Evolutionary conservation across 1,140 invertebrate species (phyloP), one percentile per base, ranked within the genome.

Genomic region (Delia radicum): DNA sequence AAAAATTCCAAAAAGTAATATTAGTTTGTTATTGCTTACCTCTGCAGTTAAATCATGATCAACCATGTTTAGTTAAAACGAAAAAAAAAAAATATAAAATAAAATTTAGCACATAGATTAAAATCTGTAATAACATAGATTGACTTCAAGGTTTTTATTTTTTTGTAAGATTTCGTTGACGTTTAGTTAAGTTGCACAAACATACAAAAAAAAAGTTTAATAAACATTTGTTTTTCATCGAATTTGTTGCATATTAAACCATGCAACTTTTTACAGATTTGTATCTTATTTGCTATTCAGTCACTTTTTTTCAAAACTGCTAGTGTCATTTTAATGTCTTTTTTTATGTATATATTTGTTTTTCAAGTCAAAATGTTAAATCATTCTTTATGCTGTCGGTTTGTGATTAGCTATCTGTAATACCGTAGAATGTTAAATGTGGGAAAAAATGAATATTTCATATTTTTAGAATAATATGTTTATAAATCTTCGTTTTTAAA

Each of bases 361-460:
- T 55, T 55, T 55, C n/a, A 67, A 67, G 63, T 67, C 63, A 67
- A 67, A 67, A 67, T 67, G 63, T 67, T 67, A 67, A 67, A 67
- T 67, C 29, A 67, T 67, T 67, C 63, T 67, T 67, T 67, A 67
- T 67, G 29, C 29, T 31, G 29, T 67, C 63, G 29, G 33, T 31
- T 67, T 67, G 33, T 67, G 63, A 67, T 67, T 29, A n/a, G n/a
- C n/a, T n/a, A 67, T 67, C 63, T 18, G 48, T 21, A n/a, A 21
- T 21, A 18, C 24, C 48, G 24, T 55, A 55, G 48, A 55, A 55
- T 55, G 48, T 55, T 55, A 55, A 55, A 55, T 55, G 48, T 55
- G 48, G 48, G 48, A 55, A 55, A 55, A 55, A 21, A 37, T 2
- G 33, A 18, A 21, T 55, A 24, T 55, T 55, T 55, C 48, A 55